Percentiles rank a stretch among this genome's conserved stretches.
Conservation (phyloP, 2,113 vertebrate species). For the Motacilla alba region DNA sequence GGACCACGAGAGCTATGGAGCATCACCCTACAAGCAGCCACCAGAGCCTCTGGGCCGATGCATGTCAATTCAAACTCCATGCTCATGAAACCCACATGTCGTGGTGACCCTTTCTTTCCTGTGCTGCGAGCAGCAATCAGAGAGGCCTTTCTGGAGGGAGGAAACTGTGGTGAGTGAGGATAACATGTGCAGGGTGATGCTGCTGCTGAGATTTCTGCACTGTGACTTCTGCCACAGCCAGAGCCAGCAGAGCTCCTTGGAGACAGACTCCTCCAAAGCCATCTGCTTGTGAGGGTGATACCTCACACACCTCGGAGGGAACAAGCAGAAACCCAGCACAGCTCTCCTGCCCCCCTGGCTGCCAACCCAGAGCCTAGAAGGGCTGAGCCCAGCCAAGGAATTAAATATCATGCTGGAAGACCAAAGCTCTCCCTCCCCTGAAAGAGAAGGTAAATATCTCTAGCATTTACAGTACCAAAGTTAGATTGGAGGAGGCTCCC, state of each 20-base stretch:
- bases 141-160: not conserved
- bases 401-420: slow-evolving; percentile 23
- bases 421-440: slow-evolving; percentile 5
- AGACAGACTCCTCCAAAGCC: slow-evolving; percentile 4
- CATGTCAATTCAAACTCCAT: not conserved
- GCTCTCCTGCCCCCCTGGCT: not conserved
- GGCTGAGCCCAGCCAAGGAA: not conserved
- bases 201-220: not conserved
- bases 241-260: not conserved
- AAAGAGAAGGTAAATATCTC: slow-evolving; percentile 48
- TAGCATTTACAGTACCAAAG: slow-evolving; percentile 39
- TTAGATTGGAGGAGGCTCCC: not conserved
- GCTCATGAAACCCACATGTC: not conserved
- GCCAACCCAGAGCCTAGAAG: not conserved
- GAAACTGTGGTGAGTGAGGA: not conserved
- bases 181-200: not conserved
- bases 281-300: not conserved
- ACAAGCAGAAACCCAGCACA: not conserved
- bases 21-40: not conserved
- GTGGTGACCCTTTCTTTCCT: not conserved
- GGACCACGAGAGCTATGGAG: not conserved
- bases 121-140: not conserved
- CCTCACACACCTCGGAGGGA: not conserved
- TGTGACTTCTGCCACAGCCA: not conserved
- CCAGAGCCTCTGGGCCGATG: not conserved